Evolutionary conservation across 2,113 vertebrate genomes (phyloP).

Genomic region (Malurus melanocephalus): DNA sequence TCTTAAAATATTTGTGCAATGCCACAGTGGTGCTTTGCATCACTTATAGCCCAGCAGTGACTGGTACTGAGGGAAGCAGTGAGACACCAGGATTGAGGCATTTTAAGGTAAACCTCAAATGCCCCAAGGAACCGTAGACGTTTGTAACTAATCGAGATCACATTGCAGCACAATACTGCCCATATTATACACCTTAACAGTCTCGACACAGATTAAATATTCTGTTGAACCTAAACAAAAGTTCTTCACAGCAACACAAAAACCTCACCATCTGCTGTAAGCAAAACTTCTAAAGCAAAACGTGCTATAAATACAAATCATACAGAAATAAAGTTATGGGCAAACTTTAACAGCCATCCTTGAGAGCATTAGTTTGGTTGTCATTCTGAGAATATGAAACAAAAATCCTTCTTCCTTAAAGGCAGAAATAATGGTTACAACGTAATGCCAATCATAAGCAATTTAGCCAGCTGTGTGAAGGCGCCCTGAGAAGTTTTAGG

Average conservation of each 20-base stretch:
- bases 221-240: background rate
- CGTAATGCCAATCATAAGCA: background rate
- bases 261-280: background rate
- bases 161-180: accelerated
- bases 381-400: background rate
- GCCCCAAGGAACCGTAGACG: background rate
- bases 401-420: background rate
- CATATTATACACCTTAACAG: background rate
- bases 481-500: background rate
- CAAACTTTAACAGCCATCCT: background rate
- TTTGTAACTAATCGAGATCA: background rate
- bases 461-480: background rate
- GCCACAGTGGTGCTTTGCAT: background rate
- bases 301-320: background rate
- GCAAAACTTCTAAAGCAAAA: background rate
- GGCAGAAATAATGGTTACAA: background rate
- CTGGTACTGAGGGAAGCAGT: background rate
- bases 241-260: background rate
- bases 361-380: background rate
- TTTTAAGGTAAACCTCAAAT: background rate
- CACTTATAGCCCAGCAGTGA: background rate
- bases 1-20: background rate
- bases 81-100: background rate
- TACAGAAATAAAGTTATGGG: background rate
- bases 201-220: background rate